Evolutionary conservation across 2,888 invertebrate genomes (phyloP).

Genomic region (Orthosia gothica): DNA sequence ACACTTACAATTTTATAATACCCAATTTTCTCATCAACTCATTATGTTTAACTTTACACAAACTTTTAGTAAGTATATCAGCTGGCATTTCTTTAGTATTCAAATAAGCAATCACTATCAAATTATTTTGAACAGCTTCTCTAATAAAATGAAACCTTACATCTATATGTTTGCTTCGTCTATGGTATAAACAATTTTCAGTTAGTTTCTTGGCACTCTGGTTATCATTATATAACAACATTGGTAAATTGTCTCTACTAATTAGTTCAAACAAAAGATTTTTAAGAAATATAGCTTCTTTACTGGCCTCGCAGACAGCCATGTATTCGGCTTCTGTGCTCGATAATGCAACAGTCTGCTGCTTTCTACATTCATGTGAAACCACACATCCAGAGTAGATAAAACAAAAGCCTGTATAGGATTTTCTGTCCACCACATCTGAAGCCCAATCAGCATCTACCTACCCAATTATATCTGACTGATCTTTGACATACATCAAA

Average conservation of each 20-base stretch:
- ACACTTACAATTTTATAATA: too few relatives aligned
- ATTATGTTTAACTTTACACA: too few relatives aligned
- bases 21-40: too few relatives aligned
- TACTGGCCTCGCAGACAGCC: neutral
- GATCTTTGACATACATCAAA: too few relatives aligned
- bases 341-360: neutral
- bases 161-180: slow-evolving; percentile 3
- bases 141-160: neutral
- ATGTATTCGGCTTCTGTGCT: neutral
- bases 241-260: neutral
- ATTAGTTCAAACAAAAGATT: neutral
- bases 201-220: neutral
- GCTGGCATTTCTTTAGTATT: neutral
- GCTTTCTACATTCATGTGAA: neutral
- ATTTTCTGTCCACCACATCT: too few relatives aligned
- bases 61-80: neutral
- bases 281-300: neutral
- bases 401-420: too few relatives aligned
- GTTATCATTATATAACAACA: slow-evolving; percentile 2
- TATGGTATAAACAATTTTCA: neutral
- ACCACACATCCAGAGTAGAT: neutral
- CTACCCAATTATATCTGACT: too few relatives aligned
- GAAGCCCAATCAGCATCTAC: too few relatives aligned
- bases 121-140: neutral
- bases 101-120: neutral